These are phyloP conservation scores for Gymnoscopelus microlampas DNA, from an alignment of 2,797 vertebrate species.

Conservation along the genomic window DNA sequence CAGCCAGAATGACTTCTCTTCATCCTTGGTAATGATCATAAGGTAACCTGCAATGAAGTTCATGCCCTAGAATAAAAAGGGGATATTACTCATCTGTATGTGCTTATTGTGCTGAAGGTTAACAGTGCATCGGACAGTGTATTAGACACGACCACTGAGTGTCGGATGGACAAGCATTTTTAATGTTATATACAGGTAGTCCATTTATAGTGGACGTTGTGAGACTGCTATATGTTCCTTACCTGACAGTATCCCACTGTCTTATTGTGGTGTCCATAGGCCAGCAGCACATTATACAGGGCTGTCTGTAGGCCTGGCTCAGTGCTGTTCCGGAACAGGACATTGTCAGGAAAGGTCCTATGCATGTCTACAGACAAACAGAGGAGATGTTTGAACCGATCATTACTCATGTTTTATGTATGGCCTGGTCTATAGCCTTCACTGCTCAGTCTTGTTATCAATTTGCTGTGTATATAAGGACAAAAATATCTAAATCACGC, in stretches of 20 bases:
- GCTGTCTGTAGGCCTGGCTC: constrained; percentile 86
- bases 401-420: not conserved
- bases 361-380: constrained; percentile 86
- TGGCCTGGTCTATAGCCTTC: not conserved
- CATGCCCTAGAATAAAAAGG: constrained; percentile 88
- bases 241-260: constrained; percentile 96
- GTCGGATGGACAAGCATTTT: too few species aligned
- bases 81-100: not conserved
- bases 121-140: too few species aligned
- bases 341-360: constrained; percentile 95
- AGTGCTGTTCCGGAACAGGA: constrained; percentile 86
- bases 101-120: not conserved
- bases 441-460: too few species aligned
- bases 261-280: constrained; percentile 91
- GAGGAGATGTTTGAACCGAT: not conserved
- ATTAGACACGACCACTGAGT: too few species aligned
- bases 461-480: too few species aligned
- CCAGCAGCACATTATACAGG: constrained; percentile 90
- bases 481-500: too few species aligned
- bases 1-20: constrained; percentile 96
- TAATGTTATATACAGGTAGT: too few species aligned
- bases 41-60: constrained; percentile 96
- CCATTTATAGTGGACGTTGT: too few species aligned
- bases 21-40: constrained; percentile 92
- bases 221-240: constrained; percentile 20